Evolutionary conservation across 2,113 vertebrate species (phyloP).

Genomic region (Meles meles): DNA sequence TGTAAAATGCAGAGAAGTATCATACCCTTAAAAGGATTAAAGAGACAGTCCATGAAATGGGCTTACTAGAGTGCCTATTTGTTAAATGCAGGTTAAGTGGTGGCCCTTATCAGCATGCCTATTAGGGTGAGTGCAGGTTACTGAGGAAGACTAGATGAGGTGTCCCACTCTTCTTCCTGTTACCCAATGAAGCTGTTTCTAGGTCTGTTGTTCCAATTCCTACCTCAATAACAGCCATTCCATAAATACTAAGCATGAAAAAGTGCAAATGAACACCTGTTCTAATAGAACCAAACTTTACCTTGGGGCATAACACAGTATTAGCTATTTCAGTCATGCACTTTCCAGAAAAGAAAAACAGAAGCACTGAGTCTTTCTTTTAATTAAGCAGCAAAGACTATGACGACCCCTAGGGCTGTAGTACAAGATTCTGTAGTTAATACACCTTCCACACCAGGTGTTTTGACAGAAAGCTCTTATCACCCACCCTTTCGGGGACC

Average conservation of each 20-base stretch:
- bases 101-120: too few species aligned
- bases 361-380: background rate
- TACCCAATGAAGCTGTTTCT: background rate
- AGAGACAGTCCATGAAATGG: too few species aligned
- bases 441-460: background rate
- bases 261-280: background rate
- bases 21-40: too few species aligned
- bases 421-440: background rate
- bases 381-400: constrained; percentile 11
- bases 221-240: too few species aligned
- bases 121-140: too few species aligned
- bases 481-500: too few species aligned
- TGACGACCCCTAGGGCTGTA: background rate
- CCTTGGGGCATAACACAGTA: background rate
- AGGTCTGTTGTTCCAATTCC: too few species aligned
- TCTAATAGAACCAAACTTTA: background rate
- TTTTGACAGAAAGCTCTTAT: background rate
- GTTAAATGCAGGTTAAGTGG: too few species aligned
- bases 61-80: too few species aligned
- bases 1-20: too few species aligned
- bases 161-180: background rate
- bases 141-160: too few species aligned
- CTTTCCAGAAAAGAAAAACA: background rate
- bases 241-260: background rate
- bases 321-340: background rate